Evolutionary conservation across 2,113 vertebrate genomes (phyloP).

Genomic region (Tylochromis polylepis): DNA sequence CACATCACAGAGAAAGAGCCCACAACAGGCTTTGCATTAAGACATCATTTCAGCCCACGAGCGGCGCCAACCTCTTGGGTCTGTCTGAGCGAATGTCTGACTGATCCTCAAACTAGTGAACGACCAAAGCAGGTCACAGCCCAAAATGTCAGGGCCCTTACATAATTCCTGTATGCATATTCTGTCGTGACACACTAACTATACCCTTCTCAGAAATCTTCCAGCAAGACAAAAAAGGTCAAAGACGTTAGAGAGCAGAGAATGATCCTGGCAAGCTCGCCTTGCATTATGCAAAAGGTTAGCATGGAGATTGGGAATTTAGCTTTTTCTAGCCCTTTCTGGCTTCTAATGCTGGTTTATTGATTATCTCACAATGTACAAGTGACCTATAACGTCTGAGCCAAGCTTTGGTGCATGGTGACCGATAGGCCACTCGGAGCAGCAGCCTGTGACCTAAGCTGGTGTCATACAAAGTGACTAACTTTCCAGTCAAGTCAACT

Average conservation of each 20-base stretch:
- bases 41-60: constrained; percentile 30
- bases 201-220: neutral
- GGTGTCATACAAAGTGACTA: neutral
- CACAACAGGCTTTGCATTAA: constrained; percentile 9
- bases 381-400: neutral
- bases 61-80: constrained; percentile 14
- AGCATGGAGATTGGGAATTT: neutral
- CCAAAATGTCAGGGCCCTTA: constrained; percentile 60
- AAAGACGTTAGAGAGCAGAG: neutral
- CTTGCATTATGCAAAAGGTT: neutral
- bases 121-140: constrained; percentile 21
- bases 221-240: constrained; percentile 40
- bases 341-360: neutral
- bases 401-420: neutral
- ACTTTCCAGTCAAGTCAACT: neutral
- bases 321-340: neutral
- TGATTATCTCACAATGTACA: neutral
- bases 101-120: constrained; percentile 39
- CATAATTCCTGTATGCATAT: constrained; percentile 39
- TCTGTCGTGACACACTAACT: constrained; percentile 2
- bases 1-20: neutral
- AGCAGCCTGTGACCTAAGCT: neutral
- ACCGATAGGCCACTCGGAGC: neutral
- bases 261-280: neutral
- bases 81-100: constrained; percentile 15